phyloP scores from a whole-genome alignment of 1,140 invertebrate genomes.

The Drosophila willistoni region DNA sequence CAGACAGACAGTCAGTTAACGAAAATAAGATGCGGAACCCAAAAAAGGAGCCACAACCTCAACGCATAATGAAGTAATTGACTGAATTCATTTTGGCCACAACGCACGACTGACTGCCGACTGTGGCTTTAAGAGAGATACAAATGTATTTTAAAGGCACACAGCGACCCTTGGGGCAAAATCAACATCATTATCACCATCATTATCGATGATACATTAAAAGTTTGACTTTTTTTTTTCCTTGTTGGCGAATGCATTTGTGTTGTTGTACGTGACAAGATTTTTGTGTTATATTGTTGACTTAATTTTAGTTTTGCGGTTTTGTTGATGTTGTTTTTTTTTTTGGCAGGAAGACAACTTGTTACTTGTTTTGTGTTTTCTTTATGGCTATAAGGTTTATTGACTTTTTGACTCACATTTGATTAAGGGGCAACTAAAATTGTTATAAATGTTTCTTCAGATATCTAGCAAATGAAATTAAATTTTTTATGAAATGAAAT shows the following conservation, averaged over 20 bases:
- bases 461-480: too few species aligned
- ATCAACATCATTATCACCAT: neutral
- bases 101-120: conserved; percentile 40
- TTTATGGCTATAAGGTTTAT: conserved; percentile 42
- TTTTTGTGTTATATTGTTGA: conserved; percentile 54
- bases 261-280: conserved; percentile 70
- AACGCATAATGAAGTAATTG: conserved; percentile 73
- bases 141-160: conserved; percentile 46
- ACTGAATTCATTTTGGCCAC: conserved; percentile 55
- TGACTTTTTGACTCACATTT: conserved; percentile 62
- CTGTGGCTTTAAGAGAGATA: conserved; percentile 54
- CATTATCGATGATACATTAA: conserved; percentile 61
- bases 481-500: too few species aligned
- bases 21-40: conserved; percentile 21
- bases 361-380: neutral
- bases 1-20: conserved; percentile 2
- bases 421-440: conserved; percentile 37
- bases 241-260: conserved; percentile 67
- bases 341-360: conserved; percentile 53
- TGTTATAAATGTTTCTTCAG: conserved; percentile 45
- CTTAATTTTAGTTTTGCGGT: conserved; percentile 62
- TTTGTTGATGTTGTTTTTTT: neutral
- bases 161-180: conserved; percentile 14
- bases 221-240: conserved; percentile 52
- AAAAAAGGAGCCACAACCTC: conserved; percentile 35